A percentile compares a stretch with the other conserved stretches of the same genome.
phyloP scores from a whole-genome alignment of 1,140 invertebrate species.

The Centruroides sculpturatus region DNA sequence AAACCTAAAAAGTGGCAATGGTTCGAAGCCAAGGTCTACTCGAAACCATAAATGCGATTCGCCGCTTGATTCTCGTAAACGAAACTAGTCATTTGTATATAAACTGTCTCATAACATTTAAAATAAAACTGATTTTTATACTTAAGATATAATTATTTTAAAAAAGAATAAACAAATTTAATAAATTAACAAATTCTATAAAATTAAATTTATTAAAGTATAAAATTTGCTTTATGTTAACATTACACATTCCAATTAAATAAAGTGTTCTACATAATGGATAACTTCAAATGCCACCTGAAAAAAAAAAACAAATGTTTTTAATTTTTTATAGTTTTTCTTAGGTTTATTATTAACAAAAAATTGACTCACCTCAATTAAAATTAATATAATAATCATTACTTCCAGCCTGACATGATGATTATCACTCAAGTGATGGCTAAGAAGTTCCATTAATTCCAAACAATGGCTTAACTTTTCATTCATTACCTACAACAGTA shows the following conservation, averaged over 20 bases:
- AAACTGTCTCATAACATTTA: not conserved
- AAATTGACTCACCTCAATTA: constrained; percentile 64
- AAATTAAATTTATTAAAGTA: too few relatives aligned
- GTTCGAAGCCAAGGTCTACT: not conserved
- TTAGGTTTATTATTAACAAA: not conserved
- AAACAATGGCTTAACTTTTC: constrained; percentile 85
- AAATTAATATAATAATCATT: constrained; percentile 92
- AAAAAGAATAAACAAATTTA: too few relatives aligned
- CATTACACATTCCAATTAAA: not conserved
- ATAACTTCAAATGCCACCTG: constrained; percentile 54
- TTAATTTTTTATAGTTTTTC: not conserved
- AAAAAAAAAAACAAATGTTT: not conserved
- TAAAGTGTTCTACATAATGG: constrained; percentile 48
- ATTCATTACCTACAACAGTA: constrained; percentile 35
- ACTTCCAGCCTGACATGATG: constrained; percentile 80
- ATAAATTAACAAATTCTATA: too few relatives aligned
- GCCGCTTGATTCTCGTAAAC: too few relatives aligned
- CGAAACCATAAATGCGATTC: not conserved
- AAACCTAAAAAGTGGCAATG: constrained; percentile 1
- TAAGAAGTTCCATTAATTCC: constrained; percentile 73
- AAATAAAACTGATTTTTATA: too few relatives aligned
- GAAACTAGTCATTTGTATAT: not conserved
- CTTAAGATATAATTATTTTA: too few relatives aligned
- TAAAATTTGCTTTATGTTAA: too few relatives aligned
- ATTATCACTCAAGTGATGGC: constrained; percentile 70